These are phyloP conservation scores for Amphiprion clarkii DNA, from an alignment of 2,797 vertebrate genomes.

Conservation along the genomic window DNA sequence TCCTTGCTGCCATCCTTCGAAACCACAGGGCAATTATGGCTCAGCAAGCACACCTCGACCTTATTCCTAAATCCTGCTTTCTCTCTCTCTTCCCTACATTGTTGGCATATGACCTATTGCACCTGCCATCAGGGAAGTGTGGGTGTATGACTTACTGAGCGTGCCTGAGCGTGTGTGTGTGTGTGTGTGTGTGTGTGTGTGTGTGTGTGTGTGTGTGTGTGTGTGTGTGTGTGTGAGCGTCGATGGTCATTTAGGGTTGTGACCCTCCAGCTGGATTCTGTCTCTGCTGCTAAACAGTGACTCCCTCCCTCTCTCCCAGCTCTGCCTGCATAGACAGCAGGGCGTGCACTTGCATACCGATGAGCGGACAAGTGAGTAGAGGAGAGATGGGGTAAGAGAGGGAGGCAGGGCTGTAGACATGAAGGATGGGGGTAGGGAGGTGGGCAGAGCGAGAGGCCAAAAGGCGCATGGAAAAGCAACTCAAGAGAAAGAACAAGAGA, in stretches of 20 bases:
- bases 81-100: slow-evolving; percentile 37
- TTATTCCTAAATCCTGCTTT: slow-evolving; percentile 48
- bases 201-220: slow-evolving; percentile 51
- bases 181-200: slow-evolving; percentile 52
- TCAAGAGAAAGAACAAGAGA: slow-evolving; percentile 50
- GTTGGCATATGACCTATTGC: slow-evolving; percentile 72
- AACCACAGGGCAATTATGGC: slow-evolving; percentile 55
- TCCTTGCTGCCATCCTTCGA: slow-evolving; percentile 16
- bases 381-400: slow-evolving; percentile 19
- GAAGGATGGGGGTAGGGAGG: slow-evolving; percentile 14
- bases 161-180: slow-evolving; percentile 46
- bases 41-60: slow-evolving; percentile 42
- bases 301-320: slow-evolving; percentile 40
- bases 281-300: slow-evolving; percentile 76
- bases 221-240: slow-evolving; percentile 48
- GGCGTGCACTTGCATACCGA: slow-evolving; percentile 76
- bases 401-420: slow-evolving; percentile 33
- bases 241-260: slow-evolving; percentile 72
- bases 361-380: slow-evolving; percentile 65
- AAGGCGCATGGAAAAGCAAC: slow-evolving; percentile 45
- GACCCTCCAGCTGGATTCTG: slow-evolving; percentile 77
- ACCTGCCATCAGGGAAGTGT: slow-evolving; percentile 71
- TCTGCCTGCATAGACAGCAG: slow-evolving; percentile 72
- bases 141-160: slow-evolving; percentile 70
- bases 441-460: slow-evolving; percentile 39